These are phyloP conservation scores for Nymphalis c-album DNA, from an alignment of 2,888 invertebrate genomes.

Conservation along the genomic window DNA sequence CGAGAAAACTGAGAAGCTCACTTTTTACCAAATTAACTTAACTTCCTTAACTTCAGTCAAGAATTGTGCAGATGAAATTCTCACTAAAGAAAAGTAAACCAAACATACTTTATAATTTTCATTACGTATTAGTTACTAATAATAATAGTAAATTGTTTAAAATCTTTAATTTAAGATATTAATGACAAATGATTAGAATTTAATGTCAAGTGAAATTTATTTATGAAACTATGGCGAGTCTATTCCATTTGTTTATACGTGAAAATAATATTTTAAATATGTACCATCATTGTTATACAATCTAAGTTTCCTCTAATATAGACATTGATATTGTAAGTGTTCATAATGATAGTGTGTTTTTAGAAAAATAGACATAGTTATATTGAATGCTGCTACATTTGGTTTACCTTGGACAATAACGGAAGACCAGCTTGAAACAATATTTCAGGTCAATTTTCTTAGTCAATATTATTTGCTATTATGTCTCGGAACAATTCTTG, in stretches of 20 bases:
- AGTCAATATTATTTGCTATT: slow-evolving; percentile 89
- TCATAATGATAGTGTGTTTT: slow-evolving; percentile 40
- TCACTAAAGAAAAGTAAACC: slow-evolving; percentile 51
- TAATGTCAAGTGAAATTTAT: no score
- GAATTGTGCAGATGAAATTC: slow-evolving; percentile 56
- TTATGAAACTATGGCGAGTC: no score
- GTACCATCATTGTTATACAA: no score
- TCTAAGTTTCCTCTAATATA: no score
- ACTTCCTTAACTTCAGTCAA: slow-evolving; percentile 67
- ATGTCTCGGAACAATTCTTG: slow-evolving; percentile 85
- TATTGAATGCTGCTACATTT: slow-evolving; percentile 92
- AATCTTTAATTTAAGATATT: no score
- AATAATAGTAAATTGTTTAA: no score
- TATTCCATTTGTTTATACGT: no score
- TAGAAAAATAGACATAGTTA: slow-evolving; percentile 86
- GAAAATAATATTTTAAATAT: no score
- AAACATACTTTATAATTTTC: not conserved
- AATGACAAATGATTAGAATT: not conserved
- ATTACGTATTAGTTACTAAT: no score
- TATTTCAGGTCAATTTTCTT: slow-evolving; percentile 93
- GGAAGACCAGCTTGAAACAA: slow-evolving; percentile 88
- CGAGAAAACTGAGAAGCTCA: slow-evolving; percentile 49
- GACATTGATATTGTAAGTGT: not conserved
- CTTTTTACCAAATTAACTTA: slow-evolving; percentile 61
- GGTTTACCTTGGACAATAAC: slow-evolving; percentile 87